Evolutionary conservation across 2,797 vertebrate species (phyloP).

Genomic region (Oceanodroma leucorhoa): DNA sequence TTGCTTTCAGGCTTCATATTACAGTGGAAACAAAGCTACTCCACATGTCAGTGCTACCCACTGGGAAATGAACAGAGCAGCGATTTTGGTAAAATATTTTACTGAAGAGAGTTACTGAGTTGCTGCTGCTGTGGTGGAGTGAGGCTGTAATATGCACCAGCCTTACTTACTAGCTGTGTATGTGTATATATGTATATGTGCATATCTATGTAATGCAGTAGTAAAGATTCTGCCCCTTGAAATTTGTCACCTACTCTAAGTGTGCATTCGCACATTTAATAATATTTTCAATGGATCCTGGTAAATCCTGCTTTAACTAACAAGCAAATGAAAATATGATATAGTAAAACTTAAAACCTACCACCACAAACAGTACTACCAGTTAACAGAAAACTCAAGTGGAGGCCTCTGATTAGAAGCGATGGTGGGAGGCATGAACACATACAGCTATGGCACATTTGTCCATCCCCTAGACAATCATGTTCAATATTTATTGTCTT

Average conservation of each 20-base stretch:
- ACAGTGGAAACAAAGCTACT: neutral
- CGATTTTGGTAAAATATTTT: neutral
- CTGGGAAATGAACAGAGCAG: neutral
- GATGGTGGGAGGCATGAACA: neutral
- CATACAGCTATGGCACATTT: rapidly evolving
- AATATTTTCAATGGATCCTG: neutral
- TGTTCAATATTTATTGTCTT: neutral
- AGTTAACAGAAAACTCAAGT: neutral
- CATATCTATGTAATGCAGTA: neutral
- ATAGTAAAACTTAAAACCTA: neutral
- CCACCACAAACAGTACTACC: neutral
- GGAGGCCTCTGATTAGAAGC: neutral
- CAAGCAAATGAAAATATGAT: neutral
- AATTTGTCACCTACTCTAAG: neutral
- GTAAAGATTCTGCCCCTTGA: neutral
- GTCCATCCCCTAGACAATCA: neutral
- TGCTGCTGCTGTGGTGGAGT: neutral
- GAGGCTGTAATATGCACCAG: neutral
- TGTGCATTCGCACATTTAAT: neutral
- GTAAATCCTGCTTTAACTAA: neutral
- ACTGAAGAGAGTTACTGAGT: neutral
- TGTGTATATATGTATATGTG: neutral
- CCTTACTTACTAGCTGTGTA: neutral
- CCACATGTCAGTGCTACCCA: neutral
- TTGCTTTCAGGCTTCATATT: neutral